Evolutionary conservation across 2,113 vertebrate genomes (phyloP).

Genomic region (Corydoras sp.): DNA sequence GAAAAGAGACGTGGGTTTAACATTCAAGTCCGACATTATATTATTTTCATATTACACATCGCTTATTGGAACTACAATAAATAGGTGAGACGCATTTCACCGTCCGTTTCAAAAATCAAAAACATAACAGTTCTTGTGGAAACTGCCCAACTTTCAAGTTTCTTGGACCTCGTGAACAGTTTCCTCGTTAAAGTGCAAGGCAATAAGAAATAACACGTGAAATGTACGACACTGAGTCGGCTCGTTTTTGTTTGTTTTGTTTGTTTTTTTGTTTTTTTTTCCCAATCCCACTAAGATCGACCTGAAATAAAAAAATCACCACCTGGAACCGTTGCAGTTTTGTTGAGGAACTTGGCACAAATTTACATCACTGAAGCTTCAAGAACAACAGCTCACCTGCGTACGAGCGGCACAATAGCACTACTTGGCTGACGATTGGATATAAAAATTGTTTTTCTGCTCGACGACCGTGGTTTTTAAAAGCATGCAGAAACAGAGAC

Average conservation of each 20-base stretch:
- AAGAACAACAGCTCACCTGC: constrained; percentile 46
- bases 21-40: constrained; percentile 54
- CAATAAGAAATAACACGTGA: constrained; percentile 61
- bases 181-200: constrained; percentile 69
- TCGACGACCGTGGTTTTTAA: constrained; percentile 28
- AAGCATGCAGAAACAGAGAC: constrained; percentile 54
- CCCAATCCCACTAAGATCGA: too few relatives aligned
- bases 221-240: constrained; percentile 52
- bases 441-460: constrained; percentile 35
- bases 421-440: constrained; percentile 36
- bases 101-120: too few relatives aligned
- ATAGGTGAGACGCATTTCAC: constrained; percentile 36
- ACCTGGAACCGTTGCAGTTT: constrained; percentile 45
- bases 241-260: too few relatives aligned
- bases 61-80: constrained; percentile 55
- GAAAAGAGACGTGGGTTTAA: constrained; percentile 40
- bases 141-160: too few relatives aligned
- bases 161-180: constrained; percentile 37
- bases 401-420: constrained; percentile 53
- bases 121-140: too few relatives aligned
- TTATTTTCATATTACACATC: constrained; percentile 48
- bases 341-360: constrained; percentile 59
- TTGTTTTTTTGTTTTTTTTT: too few relatives aligned
- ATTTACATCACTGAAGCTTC: constrained; percentile 60
- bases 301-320: constrained; percentile 19